These are phyloP conservation scores for Caenorhabditis panamensis DNA, from an alignment of 2,888 invertebrate genomes.

Conservation along the genomic window DNA sequence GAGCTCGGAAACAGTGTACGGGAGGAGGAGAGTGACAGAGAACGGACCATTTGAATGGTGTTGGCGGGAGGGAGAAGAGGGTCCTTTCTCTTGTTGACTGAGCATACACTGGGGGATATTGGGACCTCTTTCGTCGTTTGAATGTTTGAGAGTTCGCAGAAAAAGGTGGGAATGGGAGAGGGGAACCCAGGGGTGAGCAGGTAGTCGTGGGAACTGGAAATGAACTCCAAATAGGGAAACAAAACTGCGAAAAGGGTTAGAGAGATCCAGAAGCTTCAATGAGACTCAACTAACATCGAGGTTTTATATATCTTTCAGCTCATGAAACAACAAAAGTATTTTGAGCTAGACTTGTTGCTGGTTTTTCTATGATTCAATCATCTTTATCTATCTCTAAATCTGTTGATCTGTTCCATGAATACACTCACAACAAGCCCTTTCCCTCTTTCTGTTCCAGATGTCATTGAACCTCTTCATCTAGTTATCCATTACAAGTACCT, in stretches of 20 bases:
- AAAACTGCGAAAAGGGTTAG: too few species aligned
- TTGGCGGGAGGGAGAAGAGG: constrained; percentile 12
- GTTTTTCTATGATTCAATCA: too few species aligned
- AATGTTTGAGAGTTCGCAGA: constrained; percentile 18
- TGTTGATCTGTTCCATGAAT: too few species aligned
- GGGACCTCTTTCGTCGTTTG: constrained; percentile 8
- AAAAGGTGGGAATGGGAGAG: neutral
- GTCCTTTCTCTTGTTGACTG: constrained; percentile 36
- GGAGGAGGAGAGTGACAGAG: constrained; percentile 1
- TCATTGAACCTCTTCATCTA: neutral
- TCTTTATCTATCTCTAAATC: too few species aligned
- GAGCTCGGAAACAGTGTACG: constrained; percentile 12
- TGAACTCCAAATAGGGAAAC: neutral
- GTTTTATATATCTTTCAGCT: too few species aligned
- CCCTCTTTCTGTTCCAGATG: too few species aligned
- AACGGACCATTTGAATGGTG: constrained; percentile 41
- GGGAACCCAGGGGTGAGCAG: neutral
- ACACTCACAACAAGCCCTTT: too few species aligned
- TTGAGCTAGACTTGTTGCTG: too few species aligned
- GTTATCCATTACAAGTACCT: neutral
- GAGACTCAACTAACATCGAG: too few species aligned
- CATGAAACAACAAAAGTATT: too few species aligned
- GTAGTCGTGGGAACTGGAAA: too few species aligned
- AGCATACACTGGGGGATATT: constrained; percentile 41
- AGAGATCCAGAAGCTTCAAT: too few species aligned